Base-by-base conservation (phyloP, 1,140 invertebrate genomes). In the Solenopsis invicta region DNA sequence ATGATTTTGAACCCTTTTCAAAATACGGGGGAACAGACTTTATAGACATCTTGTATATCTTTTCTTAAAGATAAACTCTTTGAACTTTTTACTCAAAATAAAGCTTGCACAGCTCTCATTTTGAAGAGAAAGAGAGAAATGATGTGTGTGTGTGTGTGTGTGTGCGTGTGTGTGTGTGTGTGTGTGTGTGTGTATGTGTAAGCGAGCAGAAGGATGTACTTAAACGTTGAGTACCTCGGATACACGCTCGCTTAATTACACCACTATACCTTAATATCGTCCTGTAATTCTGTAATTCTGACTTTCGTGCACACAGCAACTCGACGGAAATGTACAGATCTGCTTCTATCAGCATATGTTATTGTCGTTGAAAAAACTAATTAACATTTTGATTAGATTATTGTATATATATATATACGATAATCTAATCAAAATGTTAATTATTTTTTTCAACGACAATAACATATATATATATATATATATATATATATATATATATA, bases 261-360 rank as follows among this genome's bases (percentile, higher is more conserved):
- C 56, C 52, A 59, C 67, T 82, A 48, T 82, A 13, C 37, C 67
- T 34, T 82, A 82, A 82, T 82, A 82, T 82, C 41, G 24, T 59
- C 10, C 34, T 67, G 62, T 45, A 66, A 62, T 62, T 21, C 24
- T 71, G 66, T 59, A 81, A 82, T 74, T 82, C 41, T 48, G 24
- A 56, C 24, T 52, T n/a, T n/a, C 54, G 16, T 41, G 52, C n/a
- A 41, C 45, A n/a, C 37, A n/a, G 37, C 48, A 72, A 3, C 37
- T 24, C 18, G 12, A 45, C 16, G 18, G 37, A 59, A 82, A 72
- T 74, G 6, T 59, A 18, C 62, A 29, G 16, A 45, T 61, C 16
- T 59, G 6, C 9, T 21, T 64, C n/a, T 52, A 12, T 64, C 34
- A 66, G 18, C 13, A n/a, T 29, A 13, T 18, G 29, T 4, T 67